Evolutionary conservation across 92 coral and sea anemone species (phyloP).

Genomic region (Porites lobata): DNA sequence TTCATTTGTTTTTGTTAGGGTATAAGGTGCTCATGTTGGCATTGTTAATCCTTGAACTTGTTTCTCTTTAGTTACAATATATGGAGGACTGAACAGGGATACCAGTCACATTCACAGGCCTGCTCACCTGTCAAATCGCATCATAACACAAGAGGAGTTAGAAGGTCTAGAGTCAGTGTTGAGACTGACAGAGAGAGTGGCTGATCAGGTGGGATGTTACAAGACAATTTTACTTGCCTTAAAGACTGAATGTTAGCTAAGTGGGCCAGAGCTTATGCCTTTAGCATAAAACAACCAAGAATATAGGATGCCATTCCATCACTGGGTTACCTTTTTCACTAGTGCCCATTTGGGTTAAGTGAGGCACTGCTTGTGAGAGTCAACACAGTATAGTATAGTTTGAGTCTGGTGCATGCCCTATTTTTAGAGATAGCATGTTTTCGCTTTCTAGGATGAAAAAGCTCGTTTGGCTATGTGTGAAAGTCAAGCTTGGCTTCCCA

Average conservation of each 20-base stretch:
- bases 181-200: constrained; percentile 84
- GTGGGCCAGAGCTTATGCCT: too few relatives aligned
- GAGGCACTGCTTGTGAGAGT: neutral
- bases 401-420: too few relatives aligned
- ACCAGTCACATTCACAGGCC: constrained; percentile 72
- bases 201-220: constrained; percentile 72
- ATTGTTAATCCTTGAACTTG: neutral
- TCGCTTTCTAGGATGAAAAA: constrained; percentile 81
- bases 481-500: constrained; percentile 96
- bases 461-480: constrained; percentile 96
- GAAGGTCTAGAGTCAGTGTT: constrained; percentile 94
- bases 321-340: too few relatives aligned
- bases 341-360: neutral
- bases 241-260: too few relatives aligned
- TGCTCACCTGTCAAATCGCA: constrained; percentile 71
- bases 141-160: constrained; percentile 82
- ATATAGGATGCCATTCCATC: too few relatives aligned
- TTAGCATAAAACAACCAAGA: too few relatives aligned
- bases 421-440: neutral
- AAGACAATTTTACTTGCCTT: neutral
- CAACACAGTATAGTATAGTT: too few relatives aligned
- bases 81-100: constrained; percentile 47
- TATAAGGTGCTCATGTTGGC: too few relatives aligned
- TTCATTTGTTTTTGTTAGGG: too few relatives aligned
- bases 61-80: constrained; percentile 30